Percentiles rank a stretch among this genome's conserved stretches.
phyloP scores from a whole-genome alignment of 1,140 invertebrate genomes.

The Drosophila kurseongensis region DNA sequence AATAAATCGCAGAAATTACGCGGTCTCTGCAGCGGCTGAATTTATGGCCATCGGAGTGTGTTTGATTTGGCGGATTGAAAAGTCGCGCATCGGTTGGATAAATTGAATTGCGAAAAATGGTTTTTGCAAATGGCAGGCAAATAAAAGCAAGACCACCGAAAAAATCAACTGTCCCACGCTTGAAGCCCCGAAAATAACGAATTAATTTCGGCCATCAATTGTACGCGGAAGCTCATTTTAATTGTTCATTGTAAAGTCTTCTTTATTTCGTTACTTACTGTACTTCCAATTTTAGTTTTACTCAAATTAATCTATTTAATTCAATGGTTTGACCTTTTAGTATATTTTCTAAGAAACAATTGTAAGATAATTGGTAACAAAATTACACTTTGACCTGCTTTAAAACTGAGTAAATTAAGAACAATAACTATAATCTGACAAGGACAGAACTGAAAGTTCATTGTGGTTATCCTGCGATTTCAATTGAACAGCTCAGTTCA shows the following conservation, averaged over 20 bases:
- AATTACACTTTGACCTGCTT: neutral
- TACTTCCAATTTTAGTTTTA: no score
- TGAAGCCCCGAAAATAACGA: conserved; percentile 1
- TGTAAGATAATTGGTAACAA: no score
- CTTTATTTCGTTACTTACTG: neutral
- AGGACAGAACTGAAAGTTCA: neutral
- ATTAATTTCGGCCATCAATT: conserved; percentile 15
- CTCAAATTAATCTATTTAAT: no score
- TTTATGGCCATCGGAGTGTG: conserved; percentile 60
- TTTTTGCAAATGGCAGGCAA: conserved; percentile 39
- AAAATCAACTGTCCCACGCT: conserved; percentile 7
- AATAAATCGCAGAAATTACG: conserved; percentile 77
- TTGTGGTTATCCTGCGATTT: conserved; percentile 14
- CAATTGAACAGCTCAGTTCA: conserved; percentile 12
- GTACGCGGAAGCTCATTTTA: neutral
- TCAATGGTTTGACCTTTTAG: no score
- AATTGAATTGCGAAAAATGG: conserved; percentile 63
- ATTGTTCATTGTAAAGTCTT: neutral
- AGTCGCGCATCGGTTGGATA: conserved; percentile 36
- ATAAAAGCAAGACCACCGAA: conserved; percentile 6
- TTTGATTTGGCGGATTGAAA: conserved; percentile 70
- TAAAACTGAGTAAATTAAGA: neutral
- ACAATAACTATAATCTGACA: conserved; percentile 4
- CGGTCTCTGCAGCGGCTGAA: conserved; percentile 59
- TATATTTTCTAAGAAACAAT: no score